Base-by-base conservation (phyloP, 2,797 vertebrate genomes). In the Amblyraja radiata region DNA sequence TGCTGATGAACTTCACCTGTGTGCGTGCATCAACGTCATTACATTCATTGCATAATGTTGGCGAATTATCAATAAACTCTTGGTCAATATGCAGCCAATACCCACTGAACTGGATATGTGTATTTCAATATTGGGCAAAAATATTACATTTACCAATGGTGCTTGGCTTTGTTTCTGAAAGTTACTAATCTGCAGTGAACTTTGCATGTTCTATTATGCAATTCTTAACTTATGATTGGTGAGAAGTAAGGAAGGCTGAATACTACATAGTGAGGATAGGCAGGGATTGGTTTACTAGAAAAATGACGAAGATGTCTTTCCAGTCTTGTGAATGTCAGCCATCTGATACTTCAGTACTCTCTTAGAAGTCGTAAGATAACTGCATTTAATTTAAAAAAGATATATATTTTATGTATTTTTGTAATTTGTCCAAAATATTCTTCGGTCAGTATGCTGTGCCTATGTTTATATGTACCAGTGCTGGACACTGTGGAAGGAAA, bases 391-490 rank as follows among this genome's bases (percentile, higher is more conserved):
- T 90, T 88, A 1, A 32, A 36, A 88, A 65, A 32, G 21, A 68
- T 88, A 65, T 86, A 65, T 1, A 63, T 28, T 58, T 86, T 58
- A 86, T 25, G 5, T 54, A 6, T 83, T n/a, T 61, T 6, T 61
- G 61, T 61, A 84, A 96, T 96, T 96, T 96, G 96, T 79, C 77
- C 16, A 54, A 36, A 54, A 54, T 23, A 63, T 36, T 93, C 0
- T 94, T 2, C 14, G 65, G 77, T n/a, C 93, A 94, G 74, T 65
- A 99, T 99, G 99, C 97, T 99, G 90, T 97, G 98, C 77, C 95
- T 99, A 94, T 98, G 97, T 94, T 96, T 99, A 80, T 98, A 98
- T 6, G 96, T 99, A 93, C 97, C 98, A 0, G 95, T 96, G 93
- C 95, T 96, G 0, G 98, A 98, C 94, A 95, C 94, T 14, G 96